Evolutionary conservation across 2,797 vertebrate species (phyloP), one percentile per base, ranked within the genome.

Genomic region (Hydrocynus forskahlii): DNA sequence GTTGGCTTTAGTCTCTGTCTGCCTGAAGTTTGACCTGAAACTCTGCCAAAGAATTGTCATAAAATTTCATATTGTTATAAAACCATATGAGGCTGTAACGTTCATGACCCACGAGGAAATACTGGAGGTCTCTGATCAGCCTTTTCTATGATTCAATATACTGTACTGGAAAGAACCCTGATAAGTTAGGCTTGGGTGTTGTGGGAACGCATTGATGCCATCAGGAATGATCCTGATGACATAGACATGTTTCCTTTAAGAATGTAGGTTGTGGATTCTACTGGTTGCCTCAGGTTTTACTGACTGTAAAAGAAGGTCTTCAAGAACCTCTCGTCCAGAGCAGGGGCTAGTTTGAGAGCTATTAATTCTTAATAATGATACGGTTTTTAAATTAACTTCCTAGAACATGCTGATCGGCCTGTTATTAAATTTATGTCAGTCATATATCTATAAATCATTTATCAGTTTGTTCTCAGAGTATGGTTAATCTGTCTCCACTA

Each of bases 1-100:
- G 45, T 57, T 78, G 50, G 43, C 43, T 76, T 59, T 50, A 76
- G 59, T 19, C 23, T 72, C 43, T 21, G 21, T 17, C 43, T 52
- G 59, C 40, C 43, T 68, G 52, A 68, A 69, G 50, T 54, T n/a
- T 60, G 55, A 78, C 76, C 72, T 74, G 73, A 75, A 59, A 9
- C 14, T n/a, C 19, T 43, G 68, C 63, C 80, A 82, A 86, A 78
- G 80, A 78, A 84, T 68, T 81, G 78, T 83, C 82, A 84, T 79
- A 48, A 48, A 48, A 48, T 48, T 8, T 48, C 45, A 48, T 48
- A 48, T 48, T 48, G 72, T 84, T 76, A 72, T 75, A 82, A 77
- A 87, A 76, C 73, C 80, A 75, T 74, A 38, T 78, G 72, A 76
- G 69, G 63, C 67, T 77, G 63, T 77, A 68, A 80, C 75, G 69